A percentile compares a stretch with the other conserved stretches of the same genome.
phyloP scores from a whole-genome alignment of 2,888 invertebrate genomes.

The Oligia fasciuncula region DNA sequence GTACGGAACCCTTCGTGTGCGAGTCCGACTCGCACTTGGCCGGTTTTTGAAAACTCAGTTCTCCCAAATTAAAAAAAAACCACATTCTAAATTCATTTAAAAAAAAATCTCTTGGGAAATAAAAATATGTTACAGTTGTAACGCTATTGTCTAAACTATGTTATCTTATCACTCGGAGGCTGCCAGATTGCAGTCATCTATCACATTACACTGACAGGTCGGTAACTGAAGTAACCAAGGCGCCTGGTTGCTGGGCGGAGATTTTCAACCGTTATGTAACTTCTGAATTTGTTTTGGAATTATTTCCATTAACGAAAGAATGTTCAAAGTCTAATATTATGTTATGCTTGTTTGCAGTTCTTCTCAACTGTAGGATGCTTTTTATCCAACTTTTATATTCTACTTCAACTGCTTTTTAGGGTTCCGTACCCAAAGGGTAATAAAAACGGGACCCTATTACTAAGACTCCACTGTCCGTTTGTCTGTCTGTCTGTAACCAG shows the following conservation, averaged over 20 bases:
- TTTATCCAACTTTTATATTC: neutral
- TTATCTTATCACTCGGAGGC: conserved; percentile 61
- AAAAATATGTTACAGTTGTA: conserved; percentile 42
- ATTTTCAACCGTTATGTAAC: conserved; percentile 51
- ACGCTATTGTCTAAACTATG: conserved; percentile 45
- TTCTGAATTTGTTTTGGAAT: neutral
- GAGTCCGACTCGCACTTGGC: too few relatives aligned
- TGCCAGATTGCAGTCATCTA: conserved; percentile 58
- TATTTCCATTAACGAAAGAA: neutral
- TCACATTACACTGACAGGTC: conserved; percentile 52
- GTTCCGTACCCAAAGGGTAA: too few relatives aligned
- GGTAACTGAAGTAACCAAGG: conserved; percentile 45
- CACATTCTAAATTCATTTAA: conserved; percentile 12
- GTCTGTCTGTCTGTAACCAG: too few relatives aligned
- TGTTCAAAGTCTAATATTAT: neutral
- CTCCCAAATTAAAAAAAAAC: neutral
- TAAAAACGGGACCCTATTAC: too few relatives aligned
- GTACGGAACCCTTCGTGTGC: too few relatives aligned
- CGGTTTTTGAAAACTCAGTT: neutral
- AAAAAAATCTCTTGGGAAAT: neutral
- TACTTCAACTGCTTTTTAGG: neutral
- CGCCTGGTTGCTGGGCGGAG: conserved; percentile 35
- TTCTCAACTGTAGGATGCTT: neutral
- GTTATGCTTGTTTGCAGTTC: too few relatives aligned
- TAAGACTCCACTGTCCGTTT: too few relatives aligned